Evolutionary conservation across 1,140 invertebrate species (phyloP).

Genomic region (Nebria ingens): DNA sequence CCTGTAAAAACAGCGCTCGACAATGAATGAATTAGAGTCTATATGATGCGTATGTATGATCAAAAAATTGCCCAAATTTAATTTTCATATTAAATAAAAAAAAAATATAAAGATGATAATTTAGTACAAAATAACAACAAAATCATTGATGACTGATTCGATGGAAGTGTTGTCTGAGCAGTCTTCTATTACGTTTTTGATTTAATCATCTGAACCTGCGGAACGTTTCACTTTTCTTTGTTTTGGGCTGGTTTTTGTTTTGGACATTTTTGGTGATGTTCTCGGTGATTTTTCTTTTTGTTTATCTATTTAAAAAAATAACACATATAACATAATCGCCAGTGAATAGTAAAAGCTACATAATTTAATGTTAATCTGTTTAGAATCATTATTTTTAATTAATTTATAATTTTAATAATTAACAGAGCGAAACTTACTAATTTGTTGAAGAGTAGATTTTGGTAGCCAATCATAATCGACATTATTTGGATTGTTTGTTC

Average conservation of each 20-base stretch:
- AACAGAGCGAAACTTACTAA: no score
- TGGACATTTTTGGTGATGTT: conserved; percentile 37
- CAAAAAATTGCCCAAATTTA: no score
- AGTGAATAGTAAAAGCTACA: conserved; percentile 4
- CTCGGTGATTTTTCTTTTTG: conserved; percentile 27
- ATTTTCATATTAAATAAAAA: no score
- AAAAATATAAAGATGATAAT: background rate
- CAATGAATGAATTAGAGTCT: background rate
- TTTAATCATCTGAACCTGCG: conserved; percentile 44
- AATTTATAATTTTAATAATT: background rate
- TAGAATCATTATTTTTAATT: conserved; percentile 11
- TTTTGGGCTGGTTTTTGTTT: conserved; percentile 49
- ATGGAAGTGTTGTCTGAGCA: conserved; percentile 2
- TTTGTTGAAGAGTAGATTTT: conserved; percentile 70
- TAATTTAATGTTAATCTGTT: background rate
- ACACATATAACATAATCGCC: no score
- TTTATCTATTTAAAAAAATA: conserved; percentile 37
- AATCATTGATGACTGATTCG: conserved; percentile 3
- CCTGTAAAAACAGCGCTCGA: background rate
- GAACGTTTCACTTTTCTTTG: conserved; percentile 60
- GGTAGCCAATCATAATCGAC: conserved; percentile 98
- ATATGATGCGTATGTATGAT: no score
- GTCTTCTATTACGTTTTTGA: conserved; percentile 10
- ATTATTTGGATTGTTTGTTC: conserved; percentile 78
- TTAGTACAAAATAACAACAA: background rate